A percentile compares a stretch with the other conserved stretches of the same genome.
phyloP scores from a whole-genome alignment of 2,888 invertebrate species.

The Trichogramma dendrolimi region DNA sequence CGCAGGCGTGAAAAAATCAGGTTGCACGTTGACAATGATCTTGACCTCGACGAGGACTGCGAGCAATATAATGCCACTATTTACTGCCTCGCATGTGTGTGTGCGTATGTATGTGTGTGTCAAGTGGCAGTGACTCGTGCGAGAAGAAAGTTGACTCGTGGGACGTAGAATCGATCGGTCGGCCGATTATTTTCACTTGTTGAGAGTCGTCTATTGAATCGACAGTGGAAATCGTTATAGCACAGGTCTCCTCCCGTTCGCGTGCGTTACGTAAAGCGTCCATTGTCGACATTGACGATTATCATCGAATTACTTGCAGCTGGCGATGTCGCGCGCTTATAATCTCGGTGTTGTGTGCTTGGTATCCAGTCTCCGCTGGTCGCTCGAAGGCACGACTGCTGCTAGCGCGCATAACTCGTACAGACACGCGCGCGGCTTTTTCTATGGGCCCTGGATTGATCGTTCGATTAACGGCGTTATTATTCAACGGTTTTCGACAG shows the following conservation, averaged over 20 bases:
- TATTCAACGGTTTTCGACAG: no score
- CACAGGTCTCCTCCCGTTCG: neutral
- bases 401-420: no score
- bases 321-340: neutral
- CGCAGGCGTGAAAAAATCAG: constrained; percentile 5
- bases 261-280: constrained; percentile 17
- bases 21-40: constrained; percentile 20
- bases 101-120: neutral
- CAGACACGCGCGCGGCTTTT: no score
- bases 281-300: constrained; percentile 35
- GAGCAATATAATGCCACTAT: no score
- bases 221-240: neutral
- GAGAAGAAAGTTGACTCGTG: constrained; percentile 12
- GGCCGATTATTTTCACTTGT: no score
- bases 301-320: constrained; percentile 40
- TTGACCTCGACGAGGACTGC: constrained; percentile 15
- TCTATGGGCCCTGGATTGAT: no score
- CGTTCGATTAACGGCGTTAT: no score
- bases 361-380: no score
- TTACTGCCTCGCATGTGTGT: no score
- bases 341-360: no score
- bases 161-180: neutral
- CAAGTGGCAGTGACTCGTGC: neutral
- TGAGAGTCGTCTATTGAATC: constrained; percentile 1
- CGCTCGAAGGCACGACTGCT: no score